Percentiles rank a stretch among this genome's conserved stretches.
These are phyloP conservation scores for Fulmarus glacialis DNA, from an alignment of 2,113 vertebrate species.

Conservation along the genomic window DNA sequence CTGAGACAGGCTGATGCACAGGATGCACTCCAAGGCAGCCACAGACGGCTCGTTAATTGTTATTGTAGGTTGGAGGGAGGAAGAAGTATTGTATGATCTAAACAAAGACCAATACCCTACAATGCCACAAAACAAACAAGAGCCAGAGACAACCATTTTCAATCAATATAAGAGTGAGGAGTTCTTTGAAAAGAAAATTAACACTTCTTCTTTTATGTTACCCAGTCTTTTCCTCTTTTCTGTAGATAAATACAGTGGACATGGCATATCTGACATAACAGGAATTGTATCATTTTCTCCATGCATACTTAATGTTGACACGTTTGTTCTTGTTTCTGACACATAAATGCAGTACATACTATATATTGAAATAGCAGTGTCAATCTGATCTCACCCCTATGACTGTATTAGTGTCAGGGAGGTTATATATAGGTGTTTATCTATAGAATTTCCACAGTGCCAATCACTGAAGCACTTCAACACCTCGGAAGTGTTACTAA, in stretches of 20 bases:
- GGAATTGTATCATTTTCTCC: not conserved
- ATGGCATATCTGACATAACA: not conserved
- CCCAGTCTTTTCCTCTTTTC: not conserved
- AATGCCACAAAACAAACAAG: not conserved
- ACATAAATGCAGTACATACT: not conserved
- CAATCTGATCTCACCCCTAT: not conserved
- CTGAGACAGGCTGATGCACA: constrained; percentile 46
- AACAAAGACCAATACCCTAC: constrained; percentile 21
- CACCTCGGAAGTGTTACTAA: not conserved
- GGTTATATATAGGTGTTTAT: constrained; percentile 31
- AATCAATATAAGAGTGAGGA: not conserved
- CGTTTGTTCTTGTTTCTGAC: not conserved
- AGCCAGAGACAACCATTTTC: not conserved
- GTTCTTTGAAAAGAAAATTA: constrained; percentile 6
- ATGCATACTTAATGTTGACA: not conserved
- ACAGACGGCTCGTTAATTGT: constrained; percentile 55
- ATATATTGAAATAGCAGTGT: not conserved
- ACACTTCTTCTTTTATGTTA: not conserved
- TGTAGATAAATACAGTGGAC: not conserved
- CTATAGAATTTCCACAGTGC: constrained; percentile 12
- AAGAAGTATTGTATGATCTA: constrained; percentile 36
- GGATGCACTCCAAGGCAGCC: constrained; percentile 63
- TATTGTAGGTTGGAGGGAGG: constrained; percentile 34
- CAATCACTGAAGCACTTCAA: constrained; percentile 12
- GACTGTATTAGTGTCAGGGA: not conserved